Percentiles rank a stretch among this genome's conserved stretches.
These are phyloP conservation scores for Acanthiza pusilla DNA, from an alignment of 2,797 vertebrate genomes.

Conservation along the genomic window DNA sequence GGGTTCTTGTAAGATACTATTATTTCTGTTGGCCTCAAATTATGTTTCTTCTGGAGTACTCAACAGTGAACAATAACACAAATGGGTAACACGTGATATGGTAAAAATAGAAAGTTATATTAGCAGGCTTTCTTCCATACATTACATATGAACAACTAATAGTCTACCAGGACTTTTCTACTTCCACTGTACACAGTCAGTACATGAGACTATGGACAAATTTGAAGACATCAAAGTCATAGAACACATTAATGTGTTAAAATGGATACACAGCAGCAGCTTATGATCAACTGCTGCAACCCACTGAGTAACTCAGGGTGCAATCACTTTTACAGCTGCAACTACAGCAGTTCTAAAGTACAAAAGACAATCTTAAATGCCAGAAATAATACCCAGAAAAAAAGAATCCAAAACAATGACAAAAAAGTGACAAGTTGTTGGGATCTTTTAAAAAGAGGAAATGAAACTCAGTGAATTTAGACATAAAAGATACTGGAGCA, in stretches of 20 bases:
- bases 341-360: background rate
- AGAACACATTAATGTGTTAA: background rate
- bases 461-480: background rate
- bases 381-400: background rate
- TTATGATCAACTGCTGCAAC: background rate
- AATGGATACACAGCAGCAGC: background rate
- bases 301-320: background rate
- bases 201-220: background rate
- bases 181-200: background rate
- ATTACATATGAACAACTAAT: background rate
- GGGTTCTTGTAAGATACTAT: background rate
- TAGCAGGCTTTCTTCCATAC: background rate
- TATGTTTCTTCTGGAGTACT: background rate
- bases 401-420: background rate
- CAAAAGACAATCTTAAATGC: background rate
- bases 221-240: background rate
- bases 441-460: background rate
- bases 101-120: background rate
- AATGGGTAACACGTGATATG: background rate
- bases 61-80: background rate
- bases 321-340: background rate
- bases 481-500: background rate
- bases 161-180: background rate
- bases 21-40: background rate
- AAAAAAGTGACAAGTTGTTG: background rate